Conservation (phyloP, 2,797 vertebrate genomes). For the Carapus acus region DNA sequence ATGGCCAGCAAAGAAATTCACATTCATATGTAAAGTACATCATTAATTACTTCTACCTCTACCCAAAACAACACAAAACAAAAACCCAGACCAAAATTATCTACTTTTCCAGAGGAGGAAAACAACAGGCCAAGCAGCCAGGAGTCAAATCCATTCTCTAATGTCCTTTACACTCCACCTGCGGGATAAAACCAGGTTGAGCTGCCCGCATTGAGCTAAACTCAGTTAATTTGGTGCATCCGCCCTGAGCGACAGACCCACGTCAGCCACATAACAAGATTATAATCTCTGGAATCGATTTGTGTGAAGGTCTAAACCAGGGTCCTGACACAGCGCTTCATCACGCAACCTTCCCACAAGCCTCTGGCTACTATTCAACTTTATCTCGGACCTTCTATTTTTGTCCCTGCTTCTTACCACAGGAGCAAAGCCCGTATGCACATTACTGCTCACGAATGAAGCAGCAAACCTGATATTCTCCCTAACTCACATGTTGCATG, state of each 20-base stretch:
- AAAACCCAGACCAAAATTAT: constrained; percentile 29
- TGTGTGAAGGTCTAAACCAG: constrained; percentile 59
- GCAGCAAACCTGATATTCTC: constrained; percentile 4
- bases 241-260: constrained; percentile 54
- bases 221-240: constrained; percentile 58
- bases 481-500: constrained; percentile 7
- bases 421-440: constrained; percentile 25
- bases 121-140: constrained; percentile 55
- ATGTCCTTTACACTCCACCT: constrained; percentile 50
- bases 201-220: constrained; percentile 47
- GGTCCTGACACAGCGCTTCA: constrained; percentile 53
- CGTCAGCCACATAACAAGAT: constrained; percentile 64
- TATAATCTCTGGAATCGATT: constrained; percentile 69
- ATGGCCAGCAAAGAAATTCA: constrained; percentile 6
- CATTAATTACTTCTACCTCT: not conserved
- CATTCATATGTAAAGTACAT: constrained; percentile 16
- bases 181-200: constrained; percentile 52
- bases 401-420: not conserved
- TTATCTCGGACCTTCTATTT: constrained; percentile 31
- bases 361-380: constrained; percentile 39
- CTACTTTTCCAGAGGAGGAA: constrained; percentile 28
- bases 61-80: constrained; percentile 5
- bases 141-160: constrained; percentile 60
- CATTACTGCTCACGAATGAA: constrained; percentile 8
- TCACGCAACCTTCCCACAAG: constrained; percentile 36